A percentile compares a stretch with the other conserved stretches of the same genome.
Evolutionary conservation across 2,888 invertebrate genomes (phyloP).

Genomic region (Anthophora plumipes): DNA sequence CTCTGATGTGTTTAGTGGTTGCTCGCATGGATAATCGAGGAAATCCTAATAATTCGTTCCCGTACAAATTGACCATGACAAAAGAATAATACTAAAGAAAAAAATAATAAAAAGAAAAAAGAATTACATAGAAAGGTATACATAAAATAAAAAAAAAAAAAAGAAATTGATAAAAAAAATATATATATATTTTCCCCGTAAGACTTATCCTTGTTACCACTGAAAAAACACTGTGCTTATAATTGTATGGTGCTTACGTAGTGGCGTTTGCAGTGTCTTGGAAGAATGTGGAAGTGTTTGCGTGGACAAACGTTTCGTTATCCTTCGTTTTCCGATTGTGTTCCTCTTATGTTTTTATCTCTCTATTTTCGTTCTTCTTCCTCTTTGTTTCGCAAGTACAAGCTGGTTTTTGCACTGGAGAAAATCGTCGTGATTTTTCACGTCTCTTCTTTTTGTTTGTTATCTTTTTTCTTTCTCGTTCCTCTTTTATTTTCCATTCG

Average conservation of each 20-base stretch:
- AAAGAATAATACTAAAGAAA: conserved; percentile 18
- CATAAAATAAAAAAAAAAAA: no score
- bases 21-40: conserved; percentile 76
- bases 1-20: conserved; percentile 73
- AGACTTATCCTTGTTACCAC: conserved; percentile 60
- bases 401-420: conserved; percentile 9
- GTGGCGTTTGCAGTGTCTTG: conserved; percentile 73
- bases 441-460: no score
- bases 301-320: conserved; percentile 61
- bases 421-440: not conserved
- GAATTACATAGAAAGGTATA: not conserved
- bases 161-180: conserved; percentile 11
- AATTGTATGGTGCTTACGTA: conserved; percentile 74
- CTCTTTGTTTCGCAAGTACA: conserved; percentile 30
- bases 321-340: conserved; percentile 53
- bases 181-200: conserved; percentile 43
- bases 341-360: conserved; percentile 33
- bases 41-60: conserved; percentile 53
- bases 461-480: conserved; percentile 5
- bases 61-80: conserved; percentile 10
- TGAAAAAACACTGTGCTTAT: conserved; percentile 68
- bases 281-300: conserved; percentile 68
- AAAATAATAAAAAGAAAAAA: conserved; percentile 11
- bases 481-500: not conserved
- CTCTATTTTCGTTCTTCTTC: conserved; percentile 21